Conservation (phyloP, 2,888 invertebrate genomes). For the Cremastobaeus sp. region DNA sequence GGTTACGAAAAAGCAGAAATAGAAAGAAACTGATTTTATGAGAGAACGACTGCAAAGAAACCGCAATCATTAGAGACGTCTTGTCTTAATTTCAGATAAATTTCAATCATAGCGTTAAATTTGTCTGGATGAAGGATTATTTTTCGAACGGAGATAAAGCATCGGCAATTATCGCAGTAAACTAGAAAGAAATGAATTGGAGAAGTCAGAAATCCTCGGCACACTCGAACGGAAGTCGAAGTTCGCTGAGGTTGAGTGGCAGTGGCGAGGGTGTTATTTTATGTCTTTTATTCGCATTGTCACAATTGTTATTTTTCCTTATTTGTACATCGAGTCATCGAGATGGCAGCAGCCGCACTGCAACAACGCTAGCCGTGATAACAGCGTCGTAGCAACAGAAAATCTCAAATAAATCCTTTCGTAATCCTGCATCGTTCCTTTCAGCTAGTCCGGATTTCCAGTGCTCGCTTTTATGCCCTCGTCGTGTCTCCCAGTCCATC, state of each 20-base stretch:
- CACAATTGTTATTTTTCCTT: conserved; percentile 66
- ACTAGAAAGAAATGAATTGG: too few relatives aligned
- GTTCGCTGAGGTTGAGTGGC: background rate
- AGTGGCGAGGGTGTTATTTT: conserved; percentile 35
- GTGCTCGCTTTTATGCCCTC: conserved; percentile 71
- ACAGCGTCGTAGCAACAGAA: conserved; percentile 65
- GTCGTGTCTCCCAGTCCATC: conserved; percentile 45
- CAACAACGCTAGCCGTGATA: conserved; percentile 53
- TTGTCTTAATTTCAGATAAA: too few relatives aligned
- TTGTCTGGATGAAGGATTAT: too few relatives aligned
- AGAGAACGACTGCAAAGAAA: too few relatives aligned
- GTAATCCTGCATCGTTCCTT: conserved; percentile 76
- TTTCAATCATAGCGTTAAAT: too few relatives aligned
- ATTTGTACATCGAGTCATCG: conserved; percentile 70
- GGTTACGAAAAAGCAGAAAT: too few relatives aligned
- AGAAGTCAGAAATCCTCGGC: too few relatives aligned
- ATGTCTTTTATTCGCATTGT: conserved; percentile 44
- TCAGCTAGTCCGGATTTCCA: conserved; percentile 74
- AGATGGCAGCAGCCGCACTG: conserved; percentile 59
- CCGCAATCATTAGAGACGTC: too few relatives aligned
- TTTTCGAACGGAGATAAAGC: too few relatives aligned
- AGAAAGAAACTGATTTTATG: too few relatives aligned
- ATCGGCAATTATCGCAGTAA: too few relatives aligned
- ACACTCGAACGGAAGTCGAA: background rate
- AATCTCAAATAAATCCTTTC: conserved; percentile 77